These are phyloP conservation scores for Caenorhabditis virilis DNA, from an alignment of 2,888 invertebrate genomes.

Conservation along the genomic window DNA sequence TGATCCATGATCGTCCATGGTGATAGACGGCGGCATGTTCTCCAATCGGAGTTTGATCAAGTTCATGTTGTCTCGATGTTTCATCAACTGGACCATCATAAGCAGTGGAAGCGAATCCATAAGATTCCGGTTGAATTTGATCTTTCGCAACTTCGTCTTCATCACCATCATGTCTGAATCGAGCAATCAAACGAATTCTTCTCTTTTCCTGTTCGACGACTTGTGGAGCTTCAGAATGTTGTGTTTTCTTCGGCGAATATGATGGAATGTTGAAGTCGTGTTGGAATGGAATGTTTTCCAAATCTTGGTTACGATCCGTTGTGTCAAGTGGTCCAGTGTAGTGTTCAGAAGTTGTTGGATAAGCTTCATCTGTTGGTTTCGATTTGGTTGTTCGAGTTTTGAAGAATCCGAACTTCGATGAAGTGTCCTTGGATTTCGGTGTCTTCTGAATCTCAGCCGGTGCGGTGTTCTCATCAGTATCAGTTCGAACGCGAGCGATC, in stretches of 20 bases:
- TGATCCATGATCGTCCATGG: constrained; percentile 17
- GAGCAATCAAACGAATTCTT: neutral
- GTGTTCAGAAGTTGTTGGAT: neutral
- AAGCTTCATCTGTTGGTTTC: neutral
- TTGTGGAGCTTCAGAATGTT: neutral
- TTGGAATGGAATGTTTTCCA: constrained; percentile 8
- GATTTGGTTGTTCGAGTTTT: no score
- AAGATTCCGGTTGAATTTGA: constrained; percentile 14
- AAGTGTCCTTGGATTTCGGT: neutral
- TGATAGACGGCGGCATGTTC: constrained; percentile 26
- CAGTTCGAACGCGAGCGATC: constrained; percentile 4
- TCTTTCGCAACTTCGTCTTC: constrained; percentile 32
- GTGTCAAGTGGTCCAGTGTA: constrained; percentile 6
- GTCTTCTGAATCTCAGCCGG: neutral
- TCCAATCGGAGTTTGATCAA: constrained; percentile 8
- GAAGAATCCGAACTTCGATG: constrained; percentile 2
- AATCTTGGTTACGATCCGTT: constrained; percentile 7
- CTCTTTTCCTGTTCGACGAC: no score
- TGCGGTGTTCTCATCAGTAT: neutral
- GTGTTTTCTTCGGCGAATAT: neutral
- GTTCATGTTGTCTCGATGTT: constrained; percentile 8
- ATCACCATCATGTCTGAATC: constrained; percentile 17
- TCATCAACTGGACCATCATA: constrained; percentile 24
- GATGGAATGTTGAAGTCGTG: neutral
- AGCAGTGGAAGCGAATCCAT: constrained; percentile 10